Evolutionary conservation across 1,140 invertebrate species (phyloP).

Genomic region (Ditylenchus dipsaci): DNA sequence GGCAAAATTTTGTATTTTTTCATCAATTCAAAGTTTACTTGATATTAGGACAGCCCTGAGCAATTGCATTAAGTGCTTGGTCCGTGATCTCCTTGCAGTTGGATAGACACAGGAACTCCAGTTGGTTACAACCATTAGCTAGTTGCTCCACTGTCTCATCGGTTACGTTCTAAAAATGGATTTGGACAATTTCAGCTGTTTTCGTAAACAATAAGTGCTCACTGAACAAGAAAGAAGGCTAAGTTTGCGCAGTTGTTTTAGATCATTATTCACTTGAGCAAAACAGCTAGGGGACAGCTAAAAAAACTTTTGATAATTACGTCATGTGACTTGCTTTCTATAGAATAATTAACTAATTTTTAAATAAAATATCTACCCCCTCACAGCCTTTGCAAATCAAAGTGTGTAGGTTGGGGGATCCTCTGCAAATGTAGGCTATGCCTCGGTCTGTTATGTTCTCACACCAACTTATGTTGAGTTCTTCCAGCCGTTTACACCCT

Average conservation of each 20-base stretch:
- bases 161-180: conserved; percentile 65
- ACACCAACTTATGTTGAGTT: conserved; percentile 96
- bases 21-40: conserved; percentile 28
- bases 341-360: too few relatives aligned
- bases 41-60: conserved; percentile 41
- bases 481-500: conserved; percentile 75
- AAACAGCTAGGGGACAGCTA: conserved; percentile 68
- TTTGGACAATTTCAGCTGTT: not conserved
- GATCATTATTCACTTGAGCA: conserved; percentile 21
- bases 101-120: conserved; percentile 84
- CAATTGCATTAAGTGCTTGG: conserved; percentile 75
- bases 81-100: conserved; percentile 88
- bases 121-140: conserved; percentile 73
- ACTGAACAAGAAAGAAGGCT: conserved; percentile 52
- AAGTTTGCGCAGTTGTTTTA: conserved; percentile 36
- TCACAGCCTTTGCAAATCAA: conserved; percentile 87
- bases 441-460: conserved; percentile 82
- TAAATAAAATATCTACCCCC: conserved; percentile 71
- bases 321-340: not conserved
- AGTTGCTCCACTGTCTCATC: conserved; percentile 78
- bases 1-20: conserved; percentile 15
- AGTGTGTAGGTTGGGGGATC: conserved; percentile 79
- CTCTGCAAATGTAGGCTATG: conserved; percentile 73
- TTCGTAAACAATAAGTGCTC: conserved; percentile 11
- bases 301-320: conserved; percentile 24